Base-by-base conservation (phyloP, 92 coral and sea anemone genomes). In the Pocillopora grandis region DNA sequence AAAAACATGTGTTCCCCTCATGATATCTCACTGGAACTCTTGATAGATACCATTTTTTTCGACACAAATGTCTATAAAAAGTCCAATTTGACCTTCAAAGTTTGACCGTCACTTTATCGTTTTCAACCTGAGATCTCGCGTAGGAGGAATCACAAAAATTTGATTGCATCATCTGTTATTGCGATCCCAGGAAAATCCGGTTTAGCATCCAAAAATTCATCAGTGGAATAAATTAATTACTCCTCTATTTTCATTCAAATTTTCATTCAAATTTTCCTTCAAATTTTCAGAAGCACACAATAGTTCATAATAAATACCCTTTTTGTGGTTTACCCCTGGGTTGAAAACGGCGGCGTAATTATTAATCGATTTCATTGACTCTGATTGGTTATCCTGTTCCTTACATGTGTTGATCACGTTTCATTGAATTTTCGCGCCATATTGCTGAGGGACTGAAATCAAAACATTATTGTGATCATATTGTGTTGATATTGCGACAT, bases 341-440 rank as follows among this genome's bases (percentile, higher is more conserved):
- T 70, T 16, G 23, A 42, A 42, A 42, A 42, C 1, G 52, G 52
- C 55, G 16, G 19, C 66, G 36, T 15, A 15, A 1, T 62, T 19
- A 5, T 56, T 16, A 15, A 61, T n/a, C 9, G 1, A 21, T 48
- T 20, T 56, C 48, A 65, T 80, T 12, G 85, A 71, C 33, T 42
- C 80, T 74, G 74, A 83, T 83, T 83, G 86, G 86, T 83, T 83
- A 3, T 62, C 17, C 9, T 57, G 72, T 61, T 21, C 7, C 10
- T 49, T 27, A 12, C 86, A 73, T 63, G 80, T 21, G 67, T 64
- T 21, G 35, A 61, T 27, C 86, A 74, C 80, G 70, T 62, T 56
- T 12, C 48, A 35, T 58, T n/a, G 27, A 52, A 62, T 59, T 83
- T 83, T 83, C 86, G 73, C 86, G 86, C 80, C 86, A 62, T 74